phyloP scores from a whole-genome alignment of 2,797 vertebrate species.

The Spheniscus humboldti region DNA sequence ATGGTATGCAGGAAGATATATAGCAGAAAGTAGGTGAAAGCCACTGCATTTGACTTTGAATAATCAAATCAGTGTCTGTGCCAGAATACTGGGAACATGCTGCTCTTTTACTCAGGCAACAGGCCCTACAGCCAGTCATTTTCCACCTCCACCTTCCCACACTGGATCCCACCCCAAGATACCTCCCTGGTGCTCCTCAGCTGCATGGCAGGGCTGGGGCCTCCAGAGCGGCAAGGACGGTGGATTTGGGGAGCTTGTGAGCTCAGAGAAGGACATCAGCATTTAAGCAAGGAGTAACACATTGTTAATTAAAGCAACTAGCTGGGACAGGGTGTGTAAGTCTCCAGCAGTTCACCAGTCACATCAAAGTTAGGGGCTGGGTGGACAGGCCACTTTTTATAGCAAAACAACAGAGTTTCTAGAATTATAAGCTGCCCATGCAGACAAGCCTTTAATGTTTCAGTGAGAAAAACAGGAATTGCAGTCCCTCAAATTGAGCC shows the following conservation, averaged over 20 bases:
- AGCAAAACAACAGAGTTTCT: neutral
- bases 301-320: neutral
- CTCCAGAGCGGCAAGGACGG: rapidly evolving
- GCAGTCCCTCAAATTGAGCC: neutral
- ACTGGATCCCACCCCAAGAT: neutral
- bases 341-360: neutral
- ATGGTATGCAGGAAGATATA: neutral
- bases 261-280: neutral
- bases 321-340: neutral
- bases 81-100: neutral
- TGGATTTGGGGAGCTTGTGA: neutral
- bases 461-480: neutral
- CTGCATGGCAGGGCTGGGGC: neutral
- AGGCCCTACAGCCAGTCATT: neutral
- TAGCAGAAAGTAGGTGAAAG: neutral
- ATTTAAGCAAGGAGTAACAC: neutral
- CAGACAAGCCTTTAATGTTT: neutral
- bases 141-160: neutral
- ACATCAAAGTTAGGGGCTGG: neutral
- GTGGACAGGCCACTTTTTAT: neutral
- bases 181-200: neutral
- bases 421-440: neutral
- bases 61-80: neutral
- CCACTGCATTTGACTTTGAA: neutral
- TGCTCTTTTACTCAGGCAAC: neutral